phyloP scores from a whole-genome alignment of 1,140 invertebrate species.

The Colletes gigas region DNA sequence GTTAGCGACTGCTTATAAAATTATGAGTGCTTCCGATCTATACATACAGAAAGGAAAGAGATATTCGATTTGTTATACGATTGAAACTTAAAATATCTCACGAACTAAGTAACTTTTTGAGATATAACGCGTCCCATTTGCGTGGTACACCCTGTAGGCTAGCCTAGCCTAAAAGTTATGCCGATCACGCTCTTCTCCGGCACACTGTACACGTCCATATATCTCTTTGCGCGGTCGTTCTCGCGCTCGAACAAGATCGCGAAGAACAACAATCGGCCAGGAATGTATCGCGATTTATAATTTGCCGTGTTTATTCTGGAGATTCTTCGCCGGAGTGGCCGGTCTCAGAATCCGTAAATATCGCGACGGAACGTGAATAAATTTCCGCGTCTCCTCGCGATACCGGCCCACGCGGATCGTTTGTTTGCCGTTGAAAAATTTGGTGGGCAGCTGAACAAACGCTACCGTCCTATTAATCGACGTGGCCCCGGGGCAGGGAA shows the following conservation, averaged over 20 bases:
- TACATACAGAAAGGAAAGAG: too few species aligned
- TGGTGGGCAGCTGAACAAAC: constrained; percentile 37
- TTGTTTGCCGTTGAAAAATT: constrained; percentile 32
- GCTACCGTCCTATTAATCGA: constrained; percentile 35
- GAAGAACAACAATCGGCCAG: neutral
- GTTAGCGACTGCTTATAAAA: too few species aligned
- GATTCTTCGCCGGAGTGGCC: neutral
- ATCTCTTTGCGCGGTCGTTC: too few species aligned
- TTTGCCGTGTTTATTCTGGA: neutral
- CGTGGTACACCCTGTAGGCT: too few species aligned
- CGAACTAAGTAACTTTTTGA: too few species aligned
- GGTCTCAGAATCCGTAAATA: constrained; percentile 20
- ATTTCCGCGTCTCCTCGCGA: constrained; percentile 12
- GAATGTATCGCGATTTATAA: constrained; percentile 1
- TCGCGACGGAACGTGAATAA: constrained; percentile 2
- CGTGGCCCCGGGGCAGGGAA: constrained; percentile 1
- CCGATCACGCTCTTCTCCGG: too few species aligned
- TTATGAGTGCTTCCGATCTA: too few species aligned
- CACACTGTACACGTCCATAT: neutral
- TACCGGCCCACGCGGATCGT: constrained; percentile 14
- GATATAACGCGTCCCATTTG: too few species aligned
- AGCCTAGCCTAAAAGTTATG: too few species aligned
- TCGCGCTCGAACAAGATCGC: neutral
- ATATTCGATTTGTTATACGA: too few species aligned
- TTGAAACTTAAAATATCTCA: too few species aligned